These are phyloP conservation scores for Watsonalla binaria DNA, from an alignment of 2,888 invertebrate genomes.

Conservation along the genomic window DNA sequence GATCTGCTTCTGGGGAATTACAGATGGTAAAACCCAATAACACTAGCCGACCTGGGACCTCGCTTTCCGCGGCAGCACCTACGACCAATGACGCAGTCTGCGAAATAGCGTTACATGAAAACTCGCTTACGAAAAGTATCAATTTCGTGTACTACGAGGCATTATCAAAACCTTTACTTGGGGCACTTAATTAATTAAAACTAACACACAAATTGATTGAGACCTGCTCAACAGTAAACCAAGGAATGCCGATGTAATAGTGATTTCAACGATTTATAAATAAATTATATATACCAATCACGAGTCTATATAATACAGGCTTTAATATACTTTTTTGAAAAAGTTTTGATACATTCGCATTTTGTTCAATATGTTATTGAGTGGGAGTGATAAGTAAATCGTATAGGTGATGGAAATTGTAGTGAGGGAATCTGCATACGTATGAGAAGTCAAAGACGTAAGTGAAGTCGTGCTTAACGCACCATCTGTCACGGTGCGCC, in stretches of 20 bases:
- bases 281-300: constrained; percentile 15
- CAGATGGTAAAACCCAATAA: no score
- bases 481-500: no score
- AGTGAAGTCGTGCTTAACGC: no score
- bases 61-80: no score
- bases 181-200: constrained; percentile 5
- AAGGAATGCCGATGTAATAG: constrained; percentile 33
- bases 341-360: constrained; percentile 9
- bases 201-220: constrained; percentile 22
- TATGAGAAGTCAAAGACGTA: no score
- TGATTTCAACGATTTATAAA: constrained; percentile 10
- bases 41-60: no score
- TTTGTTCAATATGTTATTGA: not conserved
- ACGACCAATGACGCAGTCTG: no score
- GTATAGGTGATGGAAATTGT: no score
- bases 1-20: no score
- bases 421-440: no score
- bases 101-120: no score
- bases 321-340: constrained; percentile 18
- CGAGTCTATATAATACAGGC: constrained; percentile 21
- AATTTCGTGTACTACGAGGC: not conserved
- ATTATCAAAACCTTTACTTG: constrained; percentile 2
- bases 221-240: constrained; percentile 38
- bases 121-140: no score
- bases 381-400: constrained; percentile 9